These are phyloP conservation scores for Platycnemis pennipes DNA, from an alignment of 2,888 invertebrate genomes.

Conservation along the genomic window DNA sequence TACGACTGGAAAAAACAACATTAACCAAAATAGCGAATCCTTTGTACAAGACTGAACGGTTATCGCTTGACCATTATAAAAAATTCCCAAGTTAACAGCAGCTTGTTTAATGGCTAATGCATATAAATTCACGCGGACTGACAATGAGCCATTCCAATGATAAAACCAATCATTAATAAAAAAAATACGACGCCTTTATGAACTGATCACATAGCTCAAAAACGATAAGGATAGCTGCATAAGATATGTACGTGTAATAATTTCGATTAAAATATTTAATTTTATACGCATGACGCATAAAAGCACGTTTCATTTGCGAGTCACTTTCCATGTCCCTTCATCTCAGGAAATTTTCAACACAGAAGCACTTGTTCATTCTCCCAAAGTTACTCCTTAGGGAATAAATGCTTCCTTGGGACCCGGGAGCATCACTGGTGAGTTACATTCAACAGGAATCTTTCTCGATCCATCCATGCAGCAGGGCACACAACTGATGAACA, in stretches of 20 bases:
- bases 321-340: not conserved
- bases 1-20: conserved; percentile 52
- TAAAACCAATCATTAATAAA: conserved; percentile 10
- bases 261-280: conserved; percentile 61
- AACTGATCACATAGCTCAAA: conserved; percentile 40
- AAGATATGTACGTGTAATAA: conserved; percentile 62
- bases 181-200: conserved; percentile 31
- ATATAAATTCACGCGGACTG: conserved; percentile 49
- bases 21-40: conserved; percentile 62
- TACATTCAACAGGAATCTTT: not conserved
- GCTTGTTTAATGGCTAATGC: conserved; percentile 56
- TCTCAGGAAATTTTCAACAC: not conserved
- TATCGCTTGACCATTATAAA: conserved; percentile 55
- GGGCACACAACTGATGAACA: not conserved
- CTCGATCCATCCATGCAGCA: not conserved
- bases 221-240: conserved; percentile 53
- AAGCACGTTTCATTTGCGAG: conserved; percentile 27
- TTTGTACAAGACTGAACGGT: conserved; percentile 62
- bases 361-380: not conserved
- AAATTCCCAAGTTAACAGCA: conserved; percentile 64
- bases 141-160: not conserved
- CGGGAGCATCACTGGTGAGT: not conserved
- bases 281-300: not conserved
- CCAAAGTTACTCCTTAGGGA: not conserved
- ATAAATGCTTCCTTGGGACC: not conserved